Conservation (phyloP, 1,140 invertebrate species). For the Brachystomella parvula region DNA sequence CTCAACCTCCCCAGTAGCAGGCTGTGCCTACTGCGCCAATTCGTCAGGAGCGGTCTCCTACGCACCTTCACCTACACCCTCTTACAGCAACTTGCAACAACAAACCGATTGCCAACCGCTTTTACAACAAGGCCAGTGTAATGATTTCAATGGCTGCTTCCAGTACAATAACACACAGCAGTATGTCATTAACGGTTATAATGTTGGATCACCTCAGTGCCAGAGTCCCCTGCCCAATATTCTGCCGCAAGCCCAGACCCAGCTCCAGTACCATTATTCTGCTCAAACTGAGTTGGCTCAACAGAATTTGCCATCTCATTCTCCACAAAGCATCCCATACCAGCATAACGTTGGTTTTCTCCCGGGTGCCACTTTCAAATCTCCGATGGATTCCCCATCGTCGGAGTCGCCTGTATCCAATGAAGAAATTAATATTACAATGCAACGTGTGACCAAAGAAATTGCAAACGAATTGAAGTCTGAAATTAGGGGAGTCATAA, state of each 20-base stretch:
- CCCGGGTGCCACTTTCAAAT: too few relatives aligned
- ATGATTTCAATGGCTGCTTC: not conserved
- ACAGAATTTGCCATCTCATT: not conserved
- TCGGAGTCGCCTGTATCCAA: not conserved
- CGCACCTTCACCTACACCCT: not conserved
- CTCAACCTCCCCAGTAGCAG: not conserved
- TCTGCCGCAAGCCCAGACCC: not conserved
- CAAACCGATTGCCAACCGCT: not conserved
- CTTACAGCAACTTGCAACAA: not conserved
- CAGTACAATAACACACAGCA: not conserved
- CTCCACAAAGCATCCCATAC: too few relatives aligned
- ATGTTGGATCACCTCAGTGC: not conserved
- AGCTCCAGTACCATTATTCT: not conserved
- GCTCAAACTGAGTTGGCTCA: not conserved
- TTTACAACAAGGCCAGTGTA: not conserved
- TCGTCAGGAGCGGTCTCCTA: not conserved
- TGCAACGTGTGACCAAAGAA: conserved; percentile 41
- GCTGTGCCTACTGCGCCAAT: too few relatives aligned
- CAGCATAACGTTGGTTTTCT: too few relatives aligned
- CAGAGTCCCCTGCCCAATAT: not conserved
- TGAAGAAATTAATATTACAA: conserved; percentile 12
- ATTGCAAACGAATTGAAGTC: conserved; percentile 70
- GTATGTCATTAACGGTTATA: not conserved
- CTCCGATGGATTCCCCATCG: not conserved
- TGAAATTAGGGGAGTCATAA: conserved; percentile 68